A percentile compares a stretch with the other conserved stretches of the same genome.
These are phyloP conservation scores for Aphelenchoides besseyi DNA, from an alignment of 1,140 invertebrate species.

Conservation along the genomic window DNA sequence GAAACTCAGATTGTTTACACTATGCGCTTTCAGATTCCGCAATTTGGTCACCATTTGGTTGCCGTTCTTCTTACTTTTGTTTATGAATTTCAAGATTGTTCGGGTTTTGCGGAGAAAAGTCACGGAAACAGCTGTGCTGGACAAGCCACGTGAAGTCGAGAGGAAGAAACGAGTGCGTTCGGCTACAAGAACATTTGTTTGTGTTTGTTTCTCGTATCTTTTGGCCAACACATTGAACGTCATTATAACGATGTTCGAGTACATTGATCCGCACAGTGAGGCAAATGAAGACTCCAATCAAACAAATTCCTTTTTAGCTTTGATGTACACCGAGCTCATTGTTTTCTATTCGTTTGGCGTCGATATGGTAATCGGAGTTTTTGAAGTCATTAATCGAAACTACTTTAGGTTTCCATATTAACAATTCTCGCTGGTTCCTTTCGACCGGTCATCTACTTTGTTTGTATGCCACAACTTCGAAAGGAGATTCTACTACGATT, in stretches of 20 bases:
- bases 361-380: constrained; percentile 38
- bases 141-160: constrained; percentile 33
- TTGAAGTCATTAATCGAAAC: not conserved
- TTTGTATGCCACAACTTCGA: constrained; percentile 45
- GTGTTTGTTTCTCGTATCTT: constrained; percentile 51
- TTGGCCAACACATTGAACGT: constrained; percentile 57
- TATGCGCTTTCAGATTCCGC: too few relatives aligned
- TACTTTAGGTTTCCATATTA: constrained; percentile 50
- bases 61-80: constrained; percentile 49
- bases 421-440: constrained; percentile 48
- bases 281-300: too few relatives aligned
- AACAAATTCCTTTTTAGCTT: constrained; percentile 25
- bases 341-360: constrained; percentile 58
- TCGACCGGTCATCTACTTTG: constrained; percentile 40
- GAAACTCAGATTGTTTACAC: not conserved
- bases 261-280: constrained; percentile 44
- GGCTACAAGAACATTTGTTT: constrained; percentile 52
- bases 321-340: constrained; percentile 37
- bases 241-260: constrained; percentile 57
- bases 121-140: not conserved
- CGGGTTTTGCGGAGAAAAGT: constrained; percentile 21
- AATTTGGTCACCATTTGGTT: constrained; percentile 50
- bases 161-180: constrained; percentile 48
- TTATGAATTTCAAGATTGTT: constrained; percentile 53
- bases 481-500: constrained; percentile 33